Base-by-base conservation (phyloP, 2,888 invertebrate genomes). In the Stenoptilia bipunctidactyla region DNA sequence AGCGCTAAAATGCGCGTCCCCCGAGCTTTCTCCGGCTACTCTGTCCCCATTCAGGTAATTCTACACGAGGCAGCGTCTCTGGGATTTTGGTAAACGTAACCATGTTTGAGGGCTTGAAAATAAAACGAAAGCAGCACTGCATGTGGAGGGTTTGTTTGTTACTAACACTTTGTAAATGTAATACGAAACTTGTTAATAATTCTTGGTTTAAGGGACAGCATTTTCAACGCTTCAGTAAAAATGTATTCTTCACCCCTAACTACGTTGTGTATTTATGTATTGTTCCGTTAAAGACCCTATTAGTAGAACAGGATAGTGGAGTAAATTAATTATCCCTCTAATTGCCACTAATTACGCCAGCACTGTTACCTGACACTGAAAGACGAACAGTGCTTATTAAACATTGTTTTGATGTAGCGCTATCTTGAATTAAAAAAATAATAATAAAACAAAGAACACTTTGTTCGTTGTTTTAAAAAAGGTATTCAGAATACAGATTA, bases 21-120 rank as follows among this genome's bases (percentile, higher is more conserved):
- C 76, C 68, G 83, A 82, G 77, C 82, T 74, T 80, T 82, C 79
- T 62, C 71, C 76, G 68, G 77, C 74, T 76, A 76, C 80, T 74
- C 69, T 65, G 71, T 63, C 65, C 74, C 73, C 53, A 61, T 61
- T 45, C 70, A 82, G 82, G 82, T 82, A 83, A 83, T 82, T 73
- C 75, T 70, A 73, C 82, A 77, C 75, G 82, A 79, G 75, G 73
- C 79, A 74, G 82, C 77, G 77, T 72, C 68, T 52, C 49, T 52
- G 49, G 53, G 49, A 45, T 47, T 48, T 15, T 15, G 30, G 36
- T 36, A 27, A 15, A 15, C 38, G 33, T 34, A 15, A 30, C 33
- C 20, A 8, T 3, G 20, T 8, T 20, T 20, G 33, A 30, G 20
- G 20, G 20, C 20, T 20, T 20, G 33, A 30, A 15, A 38, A 30